Evolutionary conservation across 2,113 vertebrate species (phyloP).

Genomic region (Myrmecobius fasciatus): DNA sequence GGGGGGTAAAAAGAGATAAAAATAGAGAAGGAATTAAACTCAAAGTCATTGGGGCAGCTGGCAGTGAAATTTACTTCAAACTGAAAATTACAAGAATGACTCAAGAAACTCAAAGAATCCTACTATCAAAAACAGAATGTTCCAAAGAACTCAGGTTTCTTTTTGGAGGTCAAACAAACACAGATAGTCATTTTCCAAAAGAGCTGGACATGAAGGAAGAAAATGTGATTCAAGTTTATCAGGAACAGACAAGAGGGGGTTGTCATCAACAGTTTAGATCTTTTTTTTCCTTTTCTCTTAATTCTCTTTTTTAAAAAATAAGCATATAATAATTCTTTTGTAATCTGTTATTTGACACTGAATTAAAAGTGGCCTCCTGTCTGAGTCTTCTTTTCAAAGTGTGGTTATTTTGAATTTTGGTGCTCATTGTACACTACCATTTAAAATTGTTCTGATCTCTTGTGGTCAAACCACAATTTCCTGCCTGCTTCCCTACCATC

Average conservation of each 20-base stretch:
- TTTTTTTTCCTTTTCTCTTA: conserved; percentile 85
- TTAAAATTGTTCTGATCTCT: conserved; percentile 86
- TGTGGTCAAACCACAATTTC: conserved; percentile 83
- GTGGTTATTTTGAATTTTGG: conserved; percentile 85
- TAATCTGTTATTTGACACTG: conserved; percentile 88
- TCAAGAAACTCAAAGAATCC: not conserved
- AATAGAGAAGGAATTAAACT: not conserved
- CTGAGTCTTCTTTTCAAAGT: conserved; percentile 83
- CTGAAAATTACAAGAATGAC: not conserved
- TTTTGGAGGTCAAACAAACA: conserved; percentile 98
- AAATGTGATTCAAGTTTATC: conserved; percentile 99
- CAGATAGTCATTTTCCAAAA: conserved; percentile 99
- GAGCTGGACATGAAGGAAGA: conserved; percentile 99
- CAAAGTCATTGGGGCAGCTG: not conserved
- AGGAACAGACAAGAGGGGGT: conserved; percentile 95
- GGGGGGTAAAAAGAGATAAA: not conserved
- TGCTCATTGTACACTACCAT: conserved; percentile 85
- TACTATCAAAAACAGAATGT: conserved; percentile 76
- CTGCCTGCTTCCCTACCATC: conserved; percentile 73
- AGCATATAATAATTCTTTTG: conserved; percentile 88
- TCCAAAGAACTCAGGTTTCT: conserved; percentile 98
- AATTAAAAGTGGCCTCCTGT: conserved; percentile 88
- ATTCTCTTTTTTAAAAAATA: conserved; percentile 88
- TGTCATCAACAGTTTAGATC: conserved; percentile 89
- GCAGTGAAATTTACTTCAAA: not conserved